Percentiles rank a stretch among this genome's conserved stretches.
These are phyloP conservation scores for Asobara japonica DNA, from an alignment of 1,140 invertebrate genomes.

Conservation along the genomic window DNA sequence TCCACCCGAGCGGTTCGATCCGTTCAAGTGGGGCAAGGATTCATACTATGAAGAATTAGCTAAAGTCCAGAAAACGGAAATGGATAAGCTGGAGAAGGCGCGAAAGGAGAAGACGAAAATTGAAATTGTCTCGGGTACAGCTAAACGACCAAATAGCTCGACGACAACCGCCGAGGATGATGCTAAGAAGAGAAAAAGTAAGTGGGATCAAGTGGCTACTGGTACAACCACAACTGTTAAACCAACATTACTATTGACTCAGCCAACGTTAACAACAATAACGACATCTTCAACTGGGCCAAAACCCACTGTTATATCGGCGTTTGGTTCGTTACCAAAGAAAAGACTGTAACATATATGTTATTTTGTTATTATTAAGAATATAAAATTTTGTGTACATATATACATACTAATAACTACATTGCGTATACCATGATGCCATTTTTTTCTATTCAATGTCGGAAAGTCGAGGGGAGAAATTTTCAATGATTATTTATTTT, in stretches of 20 bases:
- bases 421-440: constrained; percentile 7
- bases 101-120: constrained; percentile 90
- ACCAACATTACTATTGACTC: constrained; percentile 61
- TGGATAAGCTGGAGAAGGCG: constrained; percentile 92
- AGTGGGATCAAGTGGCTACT: constrained; percentile 88
- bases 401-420: constrained; percentile 31
- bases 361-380: constrained; percentile 39
- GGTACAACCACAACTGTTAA: constrained; percentile 68
- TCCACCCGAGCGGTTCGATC: constrained; percentile 91
- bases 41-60: constrained; percentile 94
- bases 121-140: constrained; percentile 87
- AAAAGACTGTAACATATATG: constrained; percentile 71
- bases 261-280: constrained; percentile 73
- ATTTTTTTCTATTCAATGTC: constrained; percentile 21
- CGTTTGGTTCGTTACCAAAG: constrained; percentile 87
- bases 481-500: constrained; percentile 55
- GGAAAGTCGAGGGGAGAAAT: constrained; percentile 48
- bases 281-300: constrained; percentile 82
- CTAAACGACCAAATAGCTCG: constrained; percentile 70
- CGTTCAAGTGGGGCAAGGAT: constrained; percentile 88
- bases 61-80: constrained; percentile 88
- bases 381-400: constrained; percentile 49
- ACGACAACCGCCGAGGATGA: constrained; percentile 71
- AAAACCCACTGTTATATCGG: constrained; percentile 87
- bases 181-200: constrained; percentile 82